Evolutionary conservation across 2,888 invertebrate species (phyloP).

Genomic region (Biston stratarius): DNA sequence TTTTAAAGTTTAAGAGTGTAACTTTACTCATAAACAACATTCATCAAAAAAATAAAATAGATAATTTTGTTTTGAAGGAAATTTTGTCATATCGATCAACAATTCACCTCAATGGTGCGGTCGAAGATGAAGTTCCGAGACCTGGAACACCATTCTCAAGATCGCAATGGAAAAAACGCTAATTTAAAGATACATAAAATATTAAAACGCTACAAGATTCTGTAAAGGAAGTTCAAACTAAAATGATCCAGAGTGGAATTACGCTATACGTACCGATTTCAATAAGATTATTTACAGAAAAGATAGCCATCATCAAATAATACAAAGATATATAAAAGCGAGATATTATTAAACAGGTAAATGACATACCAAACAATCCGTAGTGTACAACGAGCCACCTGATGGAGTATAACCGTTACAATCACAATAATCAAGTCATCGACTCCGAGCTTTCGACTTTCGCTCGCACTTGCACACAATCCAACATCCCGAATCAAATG

Average conservation of each 20-base stretch:
- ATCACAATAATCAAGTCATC: conserved; percentile 65
- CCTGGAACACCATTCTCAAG: too few relatives aligned
- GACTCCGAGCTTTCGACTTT: conserved; percentile 66
- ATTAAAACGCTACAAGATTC: background rate
- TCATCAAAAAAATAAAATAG: too few relatives aligned
- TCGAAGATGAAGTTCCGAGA: too few relatives aligned
- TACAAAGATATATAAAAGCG: background rate
- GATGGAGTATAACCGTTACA: conserved; percentile 72
- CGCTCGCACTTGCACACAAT: conserved; percentile 64
- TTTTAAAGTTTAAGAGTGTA: too few relatives aligned
- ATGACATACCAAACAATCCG: conserved; percentile 73
- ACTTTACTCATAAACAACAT: too few relatives aligned
- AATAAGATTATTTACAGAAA: background rate
- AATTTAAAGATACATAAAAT: too few relatives aligned
- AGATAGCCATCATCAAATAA: background rate
- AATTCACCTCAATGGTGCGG: too few relatives aligned
- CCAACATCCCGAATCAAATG: conserved; percentile 36
- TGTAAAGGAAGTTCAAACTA: background rate
- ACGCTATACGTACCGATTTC: background rate
- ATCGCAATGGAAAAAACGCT: too few relatives aligned
- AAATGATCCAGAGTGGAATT: background rate
- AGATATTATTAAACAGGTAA: conserved; percentile 41
- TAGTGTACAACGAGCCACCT: conserved; percentile 68
- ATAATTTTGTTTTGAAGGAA: too few relatives aligned
- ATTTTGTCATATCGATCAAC: too few relatives aligned